Conservation (phyloP, 2,113 vertebrate species). For the Anthoscopus minutus region DNA sequence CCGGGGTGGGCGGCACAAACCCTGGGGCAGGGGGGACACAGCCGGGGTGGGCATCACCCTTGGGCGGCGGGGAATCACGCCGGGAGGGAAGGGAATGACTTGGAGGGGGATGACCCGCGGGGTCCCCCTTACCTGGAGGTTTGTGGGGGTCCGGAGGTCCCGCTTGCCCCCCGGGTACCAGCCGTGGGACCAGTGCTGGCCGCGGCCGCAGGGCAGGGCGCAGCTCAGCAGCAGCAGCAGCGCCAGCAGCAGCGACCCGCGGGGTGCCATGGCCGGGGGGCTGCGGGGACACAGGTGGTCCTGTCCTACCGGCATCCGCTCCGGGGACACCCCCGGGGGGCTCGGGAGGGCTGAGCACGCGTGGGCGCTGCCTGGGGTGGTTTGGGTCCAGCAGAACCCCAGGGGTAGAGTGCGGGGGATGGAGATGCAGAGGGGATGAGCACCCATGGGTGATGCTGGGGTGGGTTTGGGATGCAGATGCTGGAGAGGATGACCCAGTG, state of each 20-base stretch:
- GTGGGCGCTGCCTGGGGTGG: background rate
- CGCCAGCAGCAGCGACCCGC: conserved; percentile 70
- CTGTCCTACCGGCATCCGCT: background rate
- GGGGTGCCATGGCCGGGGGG: conserved; percentile 51
- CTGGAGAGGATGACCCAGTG: background rate
- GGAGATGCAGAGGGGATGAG: background rate
- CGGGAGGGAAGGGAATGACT: background rate
- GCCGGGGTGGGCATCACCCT: background rate
- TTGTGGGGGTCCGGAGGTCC: conserved; percentile 64
- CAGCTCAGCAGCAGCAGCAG: conserved; percentile 72
- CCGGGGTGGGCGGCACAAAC: no score
- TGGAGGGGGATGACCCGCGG: background rate
- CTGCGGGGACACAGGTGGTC: background rate
- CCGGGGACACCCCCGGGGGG: background rate
- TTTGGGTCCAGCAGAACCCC: background rate
- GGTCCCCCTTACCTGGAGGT: conserved; percentile 64
- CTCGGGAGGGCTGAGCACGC: background rate
- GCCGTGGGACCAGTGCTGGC: conserved; percentile 88
- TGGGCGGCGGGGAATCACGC: no score
- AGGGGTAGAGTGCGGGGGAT: background rate
- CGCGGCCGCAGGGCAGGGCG: conserved; percentile 36
- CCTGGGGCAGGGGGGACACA: background rate
- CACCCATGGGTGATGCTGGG: background rate
- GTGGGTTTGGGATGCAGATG: no score
- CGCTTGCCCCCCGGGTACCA: conserved; percentile 86